Evolutionary conservation across 2,797 vertebrate genomes (phyloP).

Genomic region (Gymnoscopelus microlampas): DNA sequence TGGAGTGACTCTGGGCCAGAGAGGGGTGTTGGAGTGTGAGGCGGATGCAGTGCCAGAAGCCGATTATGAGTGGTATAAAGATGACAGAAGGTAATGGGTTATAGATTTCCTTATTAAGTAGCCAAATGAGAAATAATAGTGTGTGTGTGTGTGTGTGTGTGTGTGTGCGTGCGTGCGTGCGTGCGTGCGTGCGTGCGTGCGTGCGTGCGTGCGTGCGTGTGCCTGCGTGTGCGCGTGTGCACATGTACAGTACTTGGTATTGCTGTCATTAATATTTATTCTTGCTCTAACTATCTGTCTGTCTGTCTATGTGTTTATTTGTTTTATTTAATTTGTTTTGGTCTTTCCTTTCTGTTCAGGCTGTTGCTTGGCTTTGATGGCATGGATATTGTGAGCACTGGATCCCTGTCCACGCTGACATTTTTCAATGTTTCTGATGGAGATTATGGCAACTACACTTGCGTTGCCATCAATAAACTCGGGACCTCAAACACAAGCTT

Average conservation of each 20-base stretch:
- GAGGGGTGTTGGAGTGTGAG: conserved; percentile 92
- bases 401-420: conserved; percentile 89
- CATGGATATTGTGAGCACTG: conserved; percentile 86
- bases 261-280: neutral
- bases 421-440: conserved; percentile 95
- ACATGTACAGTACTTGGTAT: neutral
- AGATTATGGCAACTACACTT: conserved; percentile 98
- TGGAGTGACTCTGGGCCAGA: conserved; percentile 91
- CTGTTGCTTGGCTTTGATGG: conserved; percentile 85
- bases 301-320: neutral
- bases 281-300: neutral
- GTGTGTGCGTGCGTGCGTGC: no score
- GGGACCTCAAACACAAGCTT: conserved; percentile 93
- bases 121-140: conserved; percentile 2
- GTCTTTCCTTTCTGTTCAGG: conserved; percentile 49
- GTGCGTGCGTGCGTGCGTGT: conserved; percentile 4
- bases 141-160: neutral
- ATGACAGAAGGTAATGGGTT: conserved; percentile 89
- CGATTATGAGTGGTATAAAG: conserved; percentile 97
- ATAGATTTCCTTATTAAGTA: conserved; percentile 17
- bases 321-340: neutral
- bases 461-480: conserved; percentile 92
- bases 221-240: neutral
- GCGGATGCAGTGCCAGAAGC: conserved; percentile 91
- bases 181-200: neutral